These are phyloP conservation scores for Myzus persicae DNA, from an alignment of 1,140 invertebrate genomes.

Conservation along the genomic window DNA sequence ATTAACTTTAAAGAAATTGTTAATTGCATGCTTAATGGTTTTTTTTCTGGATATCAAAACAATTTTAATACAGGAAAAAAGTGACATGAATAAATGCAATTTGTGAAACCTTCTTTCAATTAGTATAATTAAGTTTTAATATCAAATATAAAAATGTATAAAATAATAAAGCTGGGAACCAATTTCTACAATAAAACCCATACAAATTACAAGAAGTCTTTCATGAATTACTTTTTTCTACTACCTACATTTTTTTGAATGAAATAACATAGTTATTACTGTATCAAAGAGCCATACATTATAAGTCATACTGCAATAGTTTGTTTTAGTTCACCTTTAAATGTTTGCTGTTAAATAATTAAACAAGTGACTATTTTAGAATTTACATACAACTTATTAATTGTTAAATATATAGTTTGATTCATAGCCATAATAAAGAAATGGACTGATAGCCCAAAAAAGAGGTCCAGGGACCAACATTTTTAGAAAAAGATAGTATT, in stretches of 20 bases:
- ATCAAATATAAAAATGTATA: neutral
- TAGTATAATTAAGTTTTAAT: neutral
- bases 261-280: neutral
- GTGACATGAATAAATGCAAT: neutral
- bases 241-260: neutral
- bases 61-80: neutral
- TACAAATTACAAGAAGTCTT: neutral
- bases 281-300: neutral
- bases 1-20: neutral
- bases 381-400: neutral
- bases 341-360: neutral
- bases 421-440: neutral
- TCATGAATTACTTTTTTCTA: neutral
- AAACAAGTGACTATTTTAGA: neutral
- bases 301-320: neutral
- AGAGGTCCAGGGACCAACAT: neutral
- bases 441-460: neutral
- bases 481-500: neutral
- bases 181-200: neutral
- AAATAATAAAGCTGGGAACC: neutral
- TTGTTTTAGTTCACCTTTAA: neutral
- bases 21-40: neutral
- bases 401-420: neutral
- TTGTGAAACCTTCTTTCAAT: neutral
- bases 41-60: neutral